Base-by-base conservation (phyloP, 2,888 invertebrate species). In the Axea sp. region DNA sequence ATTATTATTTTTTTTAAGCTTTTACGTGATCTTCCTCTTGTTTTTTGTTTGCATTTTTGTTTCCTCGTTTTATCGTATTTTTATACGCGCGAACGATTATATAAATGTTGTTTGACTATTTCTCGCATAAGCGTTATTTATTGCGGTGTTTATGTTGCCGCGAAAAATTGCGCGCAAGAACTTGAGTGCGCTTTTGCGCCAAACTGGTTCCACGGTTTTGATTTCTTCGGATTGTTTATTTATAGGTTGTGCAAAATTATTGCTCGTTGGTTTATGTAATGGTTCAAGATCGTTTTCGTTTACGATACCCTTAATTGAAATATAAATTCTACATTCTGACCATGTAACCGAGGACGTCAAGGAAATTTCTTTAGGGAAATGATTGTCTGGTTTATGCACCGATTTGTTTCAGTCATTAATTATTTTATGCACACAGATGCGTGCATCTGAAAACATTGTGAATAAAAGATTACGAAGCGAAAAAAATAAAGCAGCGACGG, bases 191-290 rank as follows among this genome's bases (percentile, higher is more conserved):
- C 47, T 28, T 31, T 17, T 11, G 17, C 30, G 51, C 51, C 24
- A 62, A 51, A 62, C 62, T 62, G 39, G 62, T 51, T 62, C 30
- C 12, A 45, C 15, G 45, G 22, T 45, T 60, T 49, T 51, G 62
- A 62, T 62, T 51, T 41, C 62, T 62, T 62, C 31, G 51, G 41
- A 62, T 62, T 62, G 51, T 62, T 62, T 62, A 49, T 62, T 49
- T 62, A 62, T 49, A 31, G 60, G 39, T 19, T n/a, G 24, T 6
- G 15, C 47, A 14, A 60, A 59, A 59, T 59, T 45, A 45, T 59
- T 35, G 39, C 60, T 35, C 37, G 6, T 30, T 26, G 28, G 15
- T 26, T 55, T 30, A 39, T 39, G 39, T 55, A 55, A 55, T 41
- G 59, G 31, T 12, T 57, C 26, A 9, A 19, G 31, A 62, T 51